Evolutionary conservation across 2,113 vertebrate species (phyloP).

Genomic region (Rhinopithecus roxellana): DNA sequence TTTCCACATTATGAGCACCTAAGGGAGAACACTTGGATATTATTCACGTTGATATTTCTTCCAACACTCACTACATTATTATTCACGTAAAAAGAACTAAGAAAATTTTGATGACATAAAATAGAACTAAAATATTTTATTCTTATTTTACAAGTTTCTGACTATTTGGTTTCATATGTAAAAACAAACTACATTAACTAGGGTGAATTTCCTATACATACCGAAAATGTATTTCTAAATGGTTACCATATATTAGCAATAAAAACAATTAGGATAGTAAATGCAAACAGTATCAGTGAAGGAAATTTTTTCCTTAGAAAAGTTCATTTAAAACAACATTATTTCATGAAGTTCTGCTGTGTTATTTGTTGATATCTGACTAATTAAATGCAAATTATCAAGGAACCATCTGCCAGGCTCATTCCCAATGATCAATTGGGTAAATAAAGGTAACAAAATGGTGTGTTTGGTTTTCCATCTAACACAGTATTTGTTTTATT

Average conservation of each 20-base stretch:
- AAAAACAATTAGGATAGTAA: constrained; percentile 5
- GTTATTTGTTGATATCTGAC: constrained; percentile 57
- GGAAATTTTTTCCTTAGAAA: constrained; percentile 25
- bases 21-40: not conserved
- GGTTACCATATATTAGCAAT: not conserved
- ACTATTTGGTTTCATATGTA: constrained; percentile 7
- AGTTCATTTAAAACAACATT: constrained; percentile 34
- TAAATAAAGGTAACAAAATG: constrained; percentile 73
- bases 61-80: not conserved
- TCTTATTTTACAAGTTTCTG: not conserved
- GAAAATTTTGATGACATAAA: not conserved
- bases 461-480: not conserved
- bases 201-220: not conserved
- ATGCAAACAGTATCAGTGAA: not conserved
- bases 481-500: constrained; percentile 66
- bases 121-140: not conserved
- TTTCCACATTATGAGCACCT: not conserved
- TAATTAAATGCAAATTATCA: constrained; percentile 73
- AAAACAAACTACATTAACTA: not conserved
- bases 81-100: not conserved
- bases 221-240: not conserved
- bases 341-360: not conserved
- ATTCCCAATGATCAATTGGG: constrained; percentile 41
- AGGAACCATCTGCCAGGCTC: constrained; percentile 50
- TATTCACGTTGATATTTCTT: not conserved